Evolutionary conservation across 2,113 vertebrate species (phyloP), one percentile per base, ranked within the genome.

Genomic region (Corapipo altera): DNA sequence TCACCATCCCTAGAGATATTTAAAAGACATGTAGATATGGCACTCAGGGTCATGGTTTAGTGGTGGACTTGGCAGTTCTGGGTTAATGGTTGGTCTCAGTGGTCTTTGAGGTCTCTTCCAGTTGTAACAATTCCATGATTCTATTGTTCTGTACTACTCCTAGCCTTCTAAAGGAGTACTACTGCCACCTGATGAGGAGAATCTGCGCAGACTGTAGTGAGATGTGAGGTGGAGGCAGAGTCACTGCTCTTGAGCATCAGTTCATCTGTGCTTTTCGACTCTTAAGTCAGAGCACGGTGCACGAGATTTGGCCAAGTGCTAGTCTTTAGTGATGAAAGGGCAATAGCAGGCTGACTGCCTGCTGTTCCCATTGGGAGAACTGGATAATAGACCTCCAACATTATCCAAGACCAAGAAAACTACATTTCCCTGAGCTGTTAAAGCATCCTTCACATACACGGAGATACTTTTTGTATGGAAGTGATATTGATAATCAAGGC

Each of bases 151-250:
- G 12, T 0, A 0, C 37, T 66, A 28, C 44, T 81, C 22, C 8
- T 6, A 67, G 44, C 19, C 44, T 5, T 26, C 5, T 39, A 5
- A 8, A 28, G 0, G 4, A 33, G 15, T 58, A 1, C 30, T 74
- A 41, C 65, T 85, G 70, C 74, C 0, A 0, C 0, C 33, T 55
- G 74, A 11, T 0, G 0, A 57, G n/a, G 30, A 48, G 23, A 22
- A 35, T 32, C 15, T 12, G 3, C 2, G 0, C 1, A 0, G 44
- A 75, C 35, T 51, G 35, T 27, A 18, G 9, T 13, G 20, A 72
- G 43, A 43, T 52, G 28, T 22, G 89, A 41, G 26, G 28, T 51
- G 35, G 11, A 48, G 26, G 66, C 74, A 67, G 48, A 69, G 65
- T 58, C 22, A 8, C 1, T 16, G 22, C 48, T 85, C 46, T n/a